phyloP scores from a whole-genome alignment of 2,888 invertebrate genomes.

The Cosmia trapezina region DNA sequence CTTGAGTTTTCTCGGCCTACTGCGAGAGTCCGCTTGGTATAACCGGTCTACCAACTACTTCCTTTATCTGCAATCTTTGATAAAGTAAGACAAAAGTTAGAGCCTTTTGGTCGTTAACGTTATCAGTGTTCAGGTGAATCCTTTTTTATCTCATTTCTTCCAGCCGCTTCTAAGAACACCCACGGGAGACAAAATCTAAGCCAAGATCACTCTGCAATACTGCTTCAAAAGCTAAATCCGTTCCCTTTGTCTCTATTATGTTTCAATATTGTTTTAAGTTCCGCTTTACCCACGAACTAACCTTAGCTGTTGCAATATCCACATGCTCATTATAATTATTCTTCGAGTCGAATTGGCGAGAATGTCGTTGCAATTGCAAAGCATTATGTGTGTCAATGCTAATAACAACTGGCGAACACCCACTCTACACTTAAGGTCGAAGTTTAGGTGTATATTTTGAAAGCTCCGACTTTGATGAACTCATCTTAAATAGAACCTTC shows the following conservation, averaged over 20 bases:
- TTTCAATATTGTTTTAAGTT: slow-evolving; percentile 40
- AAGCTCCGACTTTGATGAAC: slow-evolving; percentile 76
- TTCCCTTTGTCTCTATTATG: slow-evolving; percentile 34
- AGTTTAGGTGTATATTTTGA: slow-evolving; percentile 75
- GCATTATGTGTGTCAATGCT: slow-evolving; percentile 87
- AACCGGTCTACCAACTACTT: slow-evolving; percentile 23
- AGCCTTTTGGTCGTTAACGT: not conserved
- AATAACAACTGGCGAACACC: slow-evolving; percentile 79
- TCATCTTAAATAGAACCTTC: slow-evolving; percentile 53
- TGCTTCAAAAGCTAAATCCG: slow-evolving; percentile 10
- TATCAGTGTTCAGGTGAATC: not conserved
- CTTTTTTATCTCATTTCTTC: slow-evolving; percentile 1
- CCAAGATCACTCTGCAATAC: slow-evolving; percentile 1
- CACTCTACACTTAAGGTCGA: slow-evolving; percentile 80
- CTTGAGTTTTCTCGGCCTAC: slow-evolving; percentile 23
- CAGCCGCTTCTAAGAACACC: not conserved
- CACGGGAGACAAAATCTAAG: not conserved
- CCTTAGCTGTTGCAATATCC: slow-evolving; percentile 69
- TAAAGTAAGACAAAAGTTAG: not conserved
- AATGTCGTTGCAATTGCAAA: slow-evolving; percentile 79
- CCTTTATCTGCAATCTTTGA: slow-evolving; percentile 7
- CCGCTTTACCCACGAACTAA: slow-evolving; percentile 61
- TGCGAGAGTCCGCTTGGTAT: not conserved
- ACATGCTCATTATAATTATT: slow-evolving; percentile 75
- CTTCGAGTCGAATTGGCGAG: slow-evolving; percentile 74